Evolutionary conservation across 2,113 vertebrate genomes (phyloP).

Genomic region (Athene cunicularia): DNA sequence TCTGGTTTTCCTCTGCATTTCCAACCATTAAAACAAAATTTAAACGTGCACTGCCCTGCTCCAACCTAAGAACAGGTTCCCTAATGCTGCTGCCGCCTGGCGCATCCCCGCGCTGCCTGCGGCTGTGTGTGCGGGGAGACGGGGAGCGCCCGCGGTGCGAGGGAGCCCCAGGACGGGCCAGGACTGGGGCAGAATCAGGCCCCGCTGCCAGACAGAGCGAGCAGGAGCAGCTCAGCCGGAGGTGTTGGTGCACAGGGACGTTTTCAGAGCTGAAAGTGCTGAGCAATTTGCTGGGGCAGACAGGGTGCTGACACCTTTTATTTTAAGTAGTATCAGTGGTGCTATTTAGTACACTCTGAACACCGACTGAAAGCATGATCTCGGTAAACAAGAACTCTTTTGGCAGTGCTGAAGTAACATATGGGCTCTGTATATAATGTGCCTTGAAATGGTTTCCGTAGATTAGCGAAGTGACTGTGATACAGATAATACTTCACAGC

Average conservation of each 20-base stretch:
- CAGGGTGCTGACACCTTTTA: conserved; percentile 34
- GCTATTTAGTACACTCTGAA: not conserved
- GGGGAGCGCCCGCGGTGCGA: fast-evolving
- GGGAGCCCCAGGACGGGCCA: not conserved
- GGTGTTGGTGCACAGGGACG: fast-evolving
- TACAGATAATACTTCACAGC: not conserved
- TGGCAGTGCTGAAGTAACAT: conserved; percentile 22
- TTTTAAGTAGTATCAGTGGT: not conserved
- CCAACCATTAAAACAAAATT: not conserved
- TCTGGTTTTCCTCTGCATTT: not conserved
- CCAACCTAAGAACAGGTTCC: not conserved
- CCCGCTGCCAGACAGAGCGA: fast-evolving
- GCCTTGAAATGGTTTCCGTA: not conserved
- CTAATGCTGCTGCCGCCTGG: not conserved
- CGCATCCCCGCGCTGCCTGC: fast-evolving
- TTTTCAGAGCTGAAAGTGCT: not conserved
- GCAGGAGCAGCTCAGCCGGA: not conserved
- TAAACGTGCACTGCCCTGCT: not conserved
- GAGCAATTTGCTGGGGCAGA: not conserved
- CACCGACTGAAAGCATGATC: not conserved
- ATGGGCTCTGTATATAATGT: not conserved
- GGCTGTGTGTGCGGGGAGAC: fast-evolving
- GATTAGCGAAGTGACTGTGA: not conserved
- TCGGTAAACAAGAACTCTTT: not conserved
- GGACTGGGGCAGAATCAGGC: not conserved